Percentiles rank a stretch among this genome's conserved stretches.
These are phyloP conservation scores for Squalus acanthias DNA, from an alignment of 2,797 vertebrate species.

Conservation along the genomic window DNA sequence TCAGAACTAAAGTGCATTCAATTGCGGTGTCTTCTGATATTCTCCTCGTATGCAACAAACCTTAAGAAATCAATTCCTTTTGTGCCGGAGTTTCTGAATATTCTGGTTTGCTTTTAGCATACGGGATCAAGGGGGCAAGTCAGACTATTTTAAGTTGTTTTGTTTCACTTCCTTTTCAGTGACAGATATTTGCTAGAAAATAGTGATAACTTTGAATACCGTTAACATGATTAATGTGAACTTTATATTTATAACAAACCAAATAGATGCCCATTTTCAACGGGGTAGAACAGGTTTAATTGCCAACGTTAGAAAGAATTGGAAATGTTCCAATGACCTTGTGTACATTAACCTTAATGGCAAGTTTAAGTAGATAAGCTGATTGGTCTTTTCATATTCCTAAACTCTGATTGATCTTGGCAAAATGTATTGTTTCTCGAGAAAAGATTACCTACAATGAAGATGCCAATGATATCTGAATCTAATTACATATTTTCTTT, in stretches of 20 bases:
- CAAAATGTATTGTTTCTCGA: not conserved
- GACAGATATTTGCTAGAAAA: not conserved
- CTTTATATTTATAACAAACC: not conserved
- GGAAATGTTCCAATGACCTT: not conserved
- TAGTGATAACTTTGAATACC: not conserved
- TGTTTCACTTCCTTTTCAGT: not conserved
- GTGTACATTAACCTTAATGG: not conserved
- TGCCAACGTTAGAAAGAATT: not conserved
- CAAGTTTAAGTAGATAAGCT: not conserved
- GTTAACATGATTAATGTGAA: too few species aligned
- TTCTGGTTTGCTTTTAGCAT: too few species aligned
- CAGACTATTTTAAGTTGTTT: not conserved
- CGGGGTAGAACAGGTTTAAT: not conserved
- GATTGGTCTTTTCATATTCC: not conserved
- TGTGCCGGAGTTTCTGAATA: too few species aligned
- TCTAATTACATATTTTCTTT: not conserved
- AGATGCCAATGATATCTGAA: not conserved
- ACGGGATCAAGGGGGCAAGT: too few species aligned
- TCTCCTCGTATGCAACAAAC: too few species aligned
- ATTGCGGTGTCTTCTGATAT: too few species aligned
- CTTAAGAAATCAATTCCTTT: too few species aligned
- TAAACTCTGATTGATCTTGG: not conserved
- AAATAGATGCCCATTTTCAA: not conserved
- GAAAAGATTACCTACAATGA: not conserved
- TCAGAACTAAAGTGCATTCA: too few species aligned